Evolutionary conservation across 2,888 invertebrate genomes (phyloP).

Genomic region (Nymphalis urticae): DNA sequence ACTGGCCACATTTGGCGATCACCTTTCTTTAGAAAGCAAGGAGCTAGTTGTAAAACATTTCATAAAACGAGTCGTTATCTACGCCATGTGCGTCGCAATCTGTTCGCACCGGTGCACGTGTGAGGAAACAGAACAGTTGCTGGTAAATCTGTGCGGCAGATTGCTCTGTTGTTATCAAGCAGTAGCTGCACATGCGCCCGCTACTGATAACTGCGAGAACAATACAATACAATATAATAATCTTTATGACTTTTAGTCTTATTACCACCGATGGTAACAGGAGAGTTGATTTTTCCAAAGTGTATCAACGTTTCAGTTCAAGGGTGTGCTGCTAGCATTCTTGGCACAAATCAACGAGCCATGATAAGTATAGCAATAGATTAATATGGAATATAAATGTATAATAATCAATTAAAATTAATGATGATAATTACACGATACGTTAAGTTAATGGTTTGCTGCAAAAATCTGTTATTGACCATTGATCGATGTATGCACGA

Average conservation of each 20-base stretch:
- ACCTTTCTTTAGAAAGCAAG: conserved; percentile 74
- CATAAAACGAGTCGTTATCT: conserved; percentile 67
- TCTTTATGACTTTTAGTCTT: too few species aligned
- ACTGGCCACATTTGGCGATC: conserved; percentile 59
- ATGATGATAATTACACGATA: too few species aligned
- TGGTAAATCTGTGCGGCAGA: conserved; percentile 76
- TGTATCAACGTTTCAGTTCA: too few species aligned
- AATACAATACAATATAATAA: not conserved
- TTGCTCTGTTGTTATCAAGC: conserved; percentile 58
- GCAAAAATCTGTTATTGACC: too few species aligned
- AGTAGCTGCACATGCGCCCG: conserved; percentile 48
- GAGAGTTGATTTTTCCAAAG: too few species aligned
- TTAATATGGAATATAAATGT: too few species aligned
- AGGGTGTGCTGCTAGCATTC: too few species aligned
- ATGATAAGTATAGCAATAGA: too few species aligned
- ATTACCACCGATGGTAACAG: not conserved
- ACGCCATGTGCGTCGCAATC: conserved; percentile 58
- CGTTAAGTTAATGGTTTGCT: too few species aligned
- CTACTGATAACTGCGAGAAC: conserved; percentile 42
- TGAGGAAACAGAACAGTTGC: conserved; percentile 56
- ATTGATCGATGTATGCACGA: too few species aligned
- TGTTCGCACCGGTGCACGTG: conserved; percentile 70
- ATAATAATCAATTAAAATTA: too few species aligned
- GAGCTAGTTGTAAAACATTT: conserved; percentile 73
- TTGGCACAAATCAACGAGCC: too few species aligned